Evolutionary conservation across 1,140 invertebrate species (phyloP), one percentile per base, ranked within the genome.

Genomic region (Diorhabda elongata): DNA sequence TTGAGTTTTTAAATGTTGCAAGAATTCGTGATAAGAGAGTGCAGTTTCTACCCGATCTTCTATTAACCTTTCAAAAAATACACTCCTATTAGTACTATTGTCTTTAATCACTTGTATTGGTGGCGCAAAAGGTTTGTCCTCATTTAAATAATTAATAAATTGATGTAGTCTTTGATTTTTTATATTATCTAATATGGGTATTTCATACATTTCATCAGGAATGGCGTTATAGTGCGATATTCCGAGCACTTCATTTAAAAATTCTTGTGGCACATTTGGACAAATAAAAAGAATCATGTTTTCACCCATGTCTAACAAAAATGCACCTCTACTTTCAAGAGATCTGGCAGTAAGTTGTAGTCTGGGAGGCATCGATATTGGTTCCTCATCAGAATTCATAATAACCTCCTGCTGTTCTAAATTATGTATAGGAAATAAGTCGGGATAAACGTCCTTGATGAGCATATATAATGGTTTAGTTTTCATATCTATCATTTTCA

Each of bases 21-120:
- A 86, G 84, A 99, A 99, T 88, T 99, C 98, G 82, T 96, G 95
- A 83, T 99, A 99, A 74, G 95, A 97, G 81, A 97, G 89, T 61
- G 94, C 90, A 70, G 91, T 92, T 82, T 99, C 97, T 71, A 92
- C 90, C 77, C 96, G 86, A 83, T 99, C 98, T 83, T 99, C 97
- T 42, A 98, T 87, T 74, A 99, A 86, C 73, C 90, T 89, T 73
- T 97, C 93, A 42, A 94, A 89, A 82, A 99, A 98, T 68, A 90
- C 79, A 57, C 87, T 85, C 71, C 93, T 87, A 61, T 89, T 86
- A 68, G 91, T 91, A 78, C 94, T 94, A 81, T 97, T 97, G 77
- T 99, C 97, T 79, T 96, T 92, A 60, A 98, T 89, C 59, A 98
- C 85, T 79, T 93, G 87, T 65, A 98, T 81, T 68, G 91, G 85